phyloP scores from a whole-genome alignment of 2,888 invertebrate genomes.

The Coronaproctus castanopsis region DNA sequence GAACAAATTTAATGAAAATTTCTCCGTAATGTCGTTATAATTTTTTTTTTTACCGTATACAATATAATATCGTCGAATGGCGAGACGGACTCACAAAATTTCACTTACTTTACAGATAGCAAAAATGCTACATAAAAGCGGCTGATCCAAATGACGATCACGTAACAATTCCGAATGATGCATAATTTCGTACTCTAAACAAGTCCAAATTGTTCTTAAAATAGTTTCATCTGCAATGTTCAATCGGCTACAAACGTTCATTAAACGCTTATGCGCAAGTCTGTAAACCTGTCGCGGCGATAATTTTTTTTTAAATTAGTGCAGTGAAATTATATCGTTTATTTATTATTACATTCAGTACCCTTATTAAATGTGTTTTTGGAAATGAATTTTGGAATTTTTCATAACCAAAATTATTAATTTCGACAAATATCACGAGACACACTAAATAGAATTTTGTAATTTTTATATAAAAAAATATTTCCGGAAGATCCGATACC shows the following conservation, averaged over 20 bases:
- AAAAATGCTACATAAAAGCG: constrained; percentile 94
- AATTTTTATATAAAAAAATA: too few relatives aligned
- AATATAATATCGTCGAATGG: not conserved
- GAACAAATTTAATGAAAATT: not conserved
- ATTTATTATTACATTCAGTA: constrained; percentile 3
- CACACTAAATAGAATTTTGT: too few relatives aligned
- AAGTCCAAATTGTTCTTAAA: constrained; percentile 84
- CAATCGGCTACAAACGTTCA: constrained; percentile 68
- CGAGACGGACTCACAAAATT: too few relatives aligned
- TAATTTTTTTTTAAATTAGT: constrained; percentile 21
- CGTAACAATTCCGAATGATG: constrained; percentile 65
- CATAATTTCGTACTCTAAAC: constrained; percentile 68
- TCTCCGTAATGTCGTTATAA: not conserved
- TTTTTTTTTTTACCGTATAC: not conserved
- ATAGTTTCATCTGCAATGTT: constrained; percentile 47
- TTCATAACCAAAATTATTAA: too few relatives aligned
- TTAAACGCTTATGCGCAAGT: constrained; percentile 74
- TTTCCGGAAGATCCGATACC: constrained; percentile 10
- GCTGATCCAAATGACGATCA: constrained; percentile 91
- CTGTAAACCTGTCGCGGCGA: constrained; percentile 74
- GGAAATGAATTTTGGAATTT: too few relatives aligned
- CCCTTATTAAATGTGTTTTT: too few relatives aligned
- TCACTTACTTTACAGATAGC: constrained; percentile 64
- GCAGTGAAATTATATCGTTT: not conserved
- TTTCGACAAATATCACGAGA: too few relatives aligned